Conservation (phyloP, 2,797 vertebrate species). For the Pangasius djambal region DNA sequence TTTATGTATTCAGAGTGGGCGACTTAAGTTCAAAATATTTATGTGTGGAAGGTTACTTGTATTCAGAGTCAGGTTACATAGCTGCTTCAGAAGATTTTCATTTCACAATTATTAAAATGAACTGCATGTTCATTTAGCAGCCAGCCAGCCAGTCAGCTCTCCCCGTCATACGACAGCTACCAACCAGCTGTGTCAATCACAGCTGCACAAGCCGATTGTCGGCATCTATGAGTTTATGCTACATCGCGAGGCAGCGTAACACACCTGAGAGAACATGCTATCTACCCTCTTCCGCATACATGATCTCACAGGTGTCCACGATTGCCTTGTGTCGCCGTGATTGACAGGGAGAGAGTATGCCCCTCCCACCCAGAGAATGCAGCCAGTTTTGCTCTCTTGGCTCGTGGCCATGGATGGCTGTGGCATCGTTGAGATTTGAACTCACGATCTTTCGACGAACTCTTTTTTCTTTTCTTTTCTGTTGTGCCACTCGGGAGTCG, state of each 20-base stretch:
- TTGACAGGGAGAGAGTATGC: not conserved
- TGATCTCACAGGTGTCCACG: not conserved
- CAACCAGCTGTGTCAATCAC: too few species aligned
- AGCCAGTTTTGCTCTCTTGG: not conserved
- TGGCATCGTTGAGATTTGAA: not conserved
- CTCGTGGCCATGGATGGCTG: not conserved
- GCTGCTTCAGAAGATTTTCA: not conserved
- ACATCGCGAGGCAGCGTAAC: not conserved
- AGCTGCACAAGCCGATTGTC: too few species aligned
- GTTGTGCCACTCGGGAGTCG: not conserved
- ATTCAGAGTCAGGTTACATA: not conserved
- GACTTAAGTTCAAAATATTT: conserved; percentile 24
- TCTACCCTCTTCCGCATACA: not conserved
- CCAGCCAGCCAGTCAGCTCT: not conserved
- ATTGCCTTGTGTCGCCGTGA: not conserved
- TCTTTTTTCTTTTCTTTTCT: not conserved
- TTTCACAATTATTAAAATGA: not conserved
- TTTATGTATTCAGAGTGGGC: conserved; percentile 13
- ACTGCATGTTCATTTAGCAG: not conserved
- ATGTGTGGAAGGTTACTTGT: not conserved
- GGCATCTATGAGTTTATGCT: not conserved
- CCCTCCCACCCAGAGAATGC: not conserved
- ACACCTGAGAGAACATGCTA: not conserved
- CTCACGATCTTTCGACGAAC: not conserved
- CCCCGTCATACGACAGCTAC: not conserved